Evolutionary conservation across 2,113 vertebrate genomes (phyloP).

Genomic region (Nipponia nippon): DNA sequence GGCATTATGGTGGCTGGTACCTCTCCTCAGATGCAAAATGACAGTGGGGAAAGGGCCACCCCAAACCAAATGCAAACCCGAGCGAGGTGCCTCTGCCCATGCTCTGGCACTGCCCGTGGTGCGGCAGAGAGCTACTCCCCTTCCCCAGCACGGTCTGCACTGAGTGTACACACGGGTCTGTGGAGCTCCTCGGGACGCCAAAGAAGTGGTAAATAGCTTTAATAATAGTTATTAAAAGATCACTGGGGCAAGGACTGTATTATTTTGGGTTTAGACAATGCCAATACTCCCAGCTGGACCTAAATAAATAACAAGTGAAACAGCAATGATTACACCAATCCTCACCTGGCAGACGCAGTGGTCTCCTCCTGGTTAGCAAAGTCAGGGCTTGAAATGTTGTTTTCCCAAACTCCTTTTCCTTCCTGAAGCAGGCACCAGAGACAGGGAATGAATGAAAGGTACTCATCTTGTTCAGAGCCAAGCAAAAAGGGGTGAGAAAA

Average conservation of each 20-base stretch:
- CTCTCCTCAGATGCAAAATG: neutral
- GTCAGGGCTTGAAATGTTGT: neutral
- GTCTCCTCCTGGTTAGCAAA: neutral
- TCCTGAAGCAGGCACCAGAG: neutral
- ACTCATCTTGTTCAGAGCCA: neutral
- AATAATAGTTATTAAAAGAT: neutral
- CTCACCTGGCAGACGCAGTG: neutral
- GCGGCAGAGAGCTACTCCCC: neutral
- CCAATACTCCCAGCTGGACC: neutral
- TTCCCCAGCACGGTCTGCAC: neutral
- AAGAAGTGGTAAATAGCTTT: neutral
- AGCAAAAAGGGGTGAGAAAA: neutral
- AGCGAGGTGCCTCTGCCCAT: rapidly evolving
- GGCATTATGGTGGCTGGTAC: too few species aligned
- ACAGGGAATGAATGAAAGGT: neutral
- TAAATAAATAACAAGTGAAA: neutral
- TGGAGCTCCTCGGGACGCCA: neutral
- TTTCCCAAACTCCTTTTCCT: neutral
- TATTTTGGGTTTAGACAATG: neutral
- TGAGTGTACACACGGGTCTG: rapidly evolving
- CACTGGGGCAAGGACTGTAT: neutral
- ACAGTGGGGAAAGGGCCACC: neutral
- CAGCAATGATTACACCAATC: neutral
- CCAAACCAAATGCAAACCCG: neutral
- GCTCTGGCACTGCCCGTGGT: neutral